Evolutionary conservation across 2,888 invertebrate genomes (phyloP), one percentile per base, ranked within the genome.

Genomic region (Athalia rosae): DNA sequence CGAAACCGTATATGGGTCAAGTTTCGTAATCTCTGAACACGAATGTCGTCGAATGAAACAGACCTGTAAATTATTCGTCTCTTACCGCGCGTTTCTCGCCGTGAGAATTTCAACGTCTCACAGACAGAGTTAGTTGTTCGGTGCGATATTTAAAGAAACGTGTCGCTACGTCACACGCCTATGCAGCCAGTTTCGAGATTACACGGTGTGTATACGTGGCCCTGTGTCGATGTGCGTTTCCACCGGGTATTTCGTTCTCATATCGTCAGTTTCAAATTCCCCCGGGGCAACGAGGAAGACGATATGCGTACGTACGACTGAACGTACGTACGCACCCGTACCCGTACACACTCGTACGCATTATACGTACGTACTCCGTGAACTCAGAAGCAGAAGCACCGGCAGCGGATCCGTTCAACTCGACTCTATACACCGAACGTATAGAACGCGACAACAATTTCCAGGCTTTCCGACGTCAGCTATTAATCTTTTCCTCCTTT

Each of bases 401-500:
- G n/a, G 11, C 11, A 11, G 50, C 53, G 53, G 53, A n/a, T 28
- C 0, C 28, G 28, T 28, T 28, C 28, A 2, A 28, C 28, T 28
- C 28, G 28, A 28, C 28, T 28, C 28, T 28, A 28, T 28, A 28
- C 28, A 28, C 28, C 28, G 28, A 28, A 28, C 1, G 28, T 28
- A n/a, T n/a, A 28, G 28, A 28, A 28, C 28, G 53, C 9, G 53
- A 50, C 71, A 71, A 43, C 58, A 28, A 71, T 71, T 71, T 45
- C 45, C 56, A 58, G 58, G 58, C 45, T 43, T 71, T 58, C 9
- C 50, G 41, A 41, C 45, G 58, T 8, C n/a, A 41, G 69, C 71
- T 71, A 71, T 71, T 71, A 71, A 71, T 71, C 71, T 71, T 56
- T 71, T 71, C 43, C 71, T 58, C 56, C 50, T 56, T 71, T 56